These are phyloP conservation scores for Danaus plexippus DNA, from an alignment of 1,140 invertebrate species.

Conservation along the genomic window DNA sequence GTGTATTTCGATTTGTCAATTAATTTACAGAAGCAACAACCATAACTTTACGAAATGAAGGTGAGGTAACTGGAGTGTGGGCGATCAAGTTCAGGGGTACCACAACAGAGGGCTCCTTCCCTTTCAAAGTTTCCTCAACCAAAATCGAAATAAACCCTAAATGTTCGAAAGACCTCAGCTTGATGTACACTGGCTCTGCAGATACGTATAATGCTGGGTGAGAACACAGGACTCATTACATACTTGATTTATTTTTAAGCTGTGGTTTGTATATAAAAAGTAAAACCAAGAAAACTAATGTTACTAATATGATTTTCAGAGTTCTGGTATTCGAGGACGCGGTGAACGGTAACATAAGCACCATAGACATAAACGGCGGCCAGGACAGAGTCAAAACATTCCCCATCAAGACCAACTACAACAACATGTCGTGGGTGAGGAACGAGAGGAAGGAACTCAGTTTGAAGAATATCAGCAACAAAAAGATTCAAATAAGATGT, in stretches of 20 bases:
- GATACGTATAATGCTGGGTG: slow-evolving; percentile 42
- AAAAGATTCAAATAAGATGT: slow-evolving; percentile 49
- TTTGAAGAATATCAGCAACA: slow-evolving; percentile 47
- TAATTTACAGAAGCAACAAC: slow-evolving; percentile 37
- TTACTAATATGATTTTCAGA: slow-evolving; percentile 25
- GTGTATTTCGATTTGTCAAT: background rate
- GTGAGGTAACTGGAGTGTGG: slow-evolving; percentile 44
- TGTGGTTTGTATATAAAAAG: no score
- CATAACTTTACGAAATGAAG: slow-evolving; percentile 39
- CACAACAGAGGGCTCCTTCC: slow-evolving; percentile 26
- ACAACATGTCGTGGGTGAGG: slow-evolving; percentile 49
- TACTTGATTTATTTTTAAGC: no score
- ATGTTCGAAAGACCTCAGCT: slow-evolving; percentile 22
- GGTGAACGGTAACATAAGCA: slow-evolving; percentile 27
- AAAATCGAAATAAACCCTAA: slow-evolving; percentile 41
- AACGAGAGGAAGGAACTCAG: slow-evolving; percentile 49
- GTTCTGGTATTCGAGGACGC: slow-evolving; percentile 46
- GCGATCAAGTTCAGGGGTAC: slow-evolving; percentile 32
- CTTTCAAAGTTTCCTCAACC: slow-evolving; percentile 38
- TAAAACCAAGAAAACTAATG: no score
- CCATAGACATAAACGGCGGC: slow-evolving; percentile 39
- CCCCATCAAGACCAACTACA: slow-evolving; percentile 55
- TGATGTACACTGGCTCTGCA: slow-evolving; percentile 40
- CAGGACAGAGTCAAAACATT: slow-evolving; percentile 41
- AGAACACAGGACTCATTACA: slow-evolving; percentile 4